Evolutionary conservation across 2,888 invertebrate genomes (phyloP), one percentile per base, ranked within the genome.

Genomic region (Rutpela maculata): DNA sequence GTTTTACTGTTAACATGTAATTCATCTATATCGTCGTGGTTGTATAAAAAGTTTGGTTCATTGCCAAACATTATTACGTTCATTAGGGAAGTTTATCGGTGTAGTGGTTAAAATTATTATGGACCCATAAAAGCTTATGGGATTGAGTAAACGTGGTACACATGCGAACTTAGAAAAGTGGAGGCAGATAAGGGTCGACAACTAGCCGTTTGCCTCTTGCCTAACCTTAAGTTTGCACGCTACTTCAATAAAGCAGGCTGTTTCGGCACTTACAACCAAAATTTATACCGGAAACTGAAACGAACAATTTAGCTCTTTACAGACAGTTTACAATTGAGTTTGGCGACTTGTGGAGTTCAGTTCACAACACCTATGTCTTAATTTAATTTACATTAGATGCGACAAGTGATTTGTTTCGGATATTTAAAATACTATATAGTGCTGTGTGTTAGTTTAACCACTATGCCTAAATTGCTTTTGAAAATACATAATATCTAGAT

Each of bases 21-120:
- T 35, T 35, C n/a, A 31, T n/a, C 17, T 26, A 56, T n/a, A 68
- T 15, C 56, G 17, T 22, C 56, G 15, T 56, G 6, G 31, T 56
- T 56, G 12, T 55, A 55, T 19, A 55, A 55, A 55, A 57, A 35
- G 65, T 19, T 18, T 18, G 38, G 35, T 67, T 74, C 68, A 26
- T 35, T 57, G 50, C 56, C 56, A 26, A 35, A 26, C 70, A 68
- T 75, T 75, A 79, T 78, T 78, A 77, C 72, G 67, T 78, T 78
- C 78, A 79, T 78, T 80, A 78, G 74, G 74, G 71, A 78, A 80
- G 80, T 81, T 81, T 80, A 82, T 81, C 77, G 79, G 77, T 76
- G 77, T 78, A 78, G 78, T 63, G 80, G 79, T 72, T 77, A 75
- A 78, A 82, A 83, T 81, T 77, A 83, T 83, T 81, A 80, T 79